These are phyloP conservation scores for Hirudinaria manillensis DNA, from an alignment of 2,888 invertebrate species.

Conservation along the genomic window DNA sequence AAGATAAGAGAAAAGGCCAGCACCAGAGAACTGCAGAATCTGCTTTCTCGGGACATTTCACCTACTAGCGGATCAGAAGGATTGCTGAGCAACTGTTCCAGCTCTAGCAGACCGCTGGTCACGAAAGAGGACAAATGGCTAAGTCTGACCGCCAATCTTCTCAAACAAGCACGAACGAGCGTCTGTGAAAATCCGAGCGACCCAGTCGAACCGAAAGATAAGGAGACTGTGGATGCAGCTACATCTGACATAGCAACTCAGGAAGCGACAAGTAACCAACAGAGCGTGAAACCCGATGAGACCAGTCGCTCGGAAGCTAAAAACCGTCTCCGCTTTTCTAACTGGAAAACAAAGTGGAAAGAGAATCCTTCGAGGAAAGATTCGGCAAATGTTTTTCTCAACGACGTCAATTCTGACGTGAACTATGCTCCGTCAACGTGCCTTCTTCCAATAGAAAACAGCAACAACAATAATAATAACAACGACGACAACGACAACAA, in stretches of 20 bases:
- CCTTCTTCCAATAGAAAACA: background rate
- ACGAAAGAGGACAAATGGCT: slow-evolving; percentile 5
- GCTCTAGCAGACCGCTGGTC: background rate
- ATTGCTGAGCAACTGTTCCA: slow-evolving; percentile 3
- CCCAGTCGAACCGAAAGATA: background rate
- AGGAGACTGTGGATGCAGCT: background rate
- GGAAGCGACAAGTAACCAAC: too few species aligned
- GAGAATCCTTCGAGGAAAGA: background rate
- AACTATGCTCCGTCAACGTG: slow-evolving; percentile 2
- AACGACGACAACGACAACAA: background rate
- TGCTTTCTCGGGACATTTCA: background rate
- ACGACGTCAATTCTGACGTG: slow-evolving; percentile 9
- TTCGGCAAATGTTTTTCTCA: background rate
- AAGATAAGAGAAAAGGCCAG: background rate
- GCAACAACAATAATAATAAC: background rate
- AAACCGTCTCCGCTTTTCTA: background rate
- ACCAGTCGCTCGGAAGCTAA: too few species aligned
- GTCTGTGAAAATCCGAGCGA: background rate
- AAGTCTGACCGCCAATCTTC: slow-evolving; percentile 13
- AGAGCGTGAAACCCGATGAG: too few species aligned
- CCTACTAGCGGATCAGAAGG: background rate
- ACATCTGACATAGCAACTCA: too few species aligned
- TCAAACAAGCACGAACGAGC: slow-evolving; percentile 5
- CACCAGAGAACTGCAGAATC: background rate
- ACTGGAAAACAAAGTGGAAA: slow-evolving; percentile 18